These are phyloP conservation scores for Morinoia aosen DNA, from an alignment of 2,888 invertebrate genomes.

Conservation along the genomic window DNA sequence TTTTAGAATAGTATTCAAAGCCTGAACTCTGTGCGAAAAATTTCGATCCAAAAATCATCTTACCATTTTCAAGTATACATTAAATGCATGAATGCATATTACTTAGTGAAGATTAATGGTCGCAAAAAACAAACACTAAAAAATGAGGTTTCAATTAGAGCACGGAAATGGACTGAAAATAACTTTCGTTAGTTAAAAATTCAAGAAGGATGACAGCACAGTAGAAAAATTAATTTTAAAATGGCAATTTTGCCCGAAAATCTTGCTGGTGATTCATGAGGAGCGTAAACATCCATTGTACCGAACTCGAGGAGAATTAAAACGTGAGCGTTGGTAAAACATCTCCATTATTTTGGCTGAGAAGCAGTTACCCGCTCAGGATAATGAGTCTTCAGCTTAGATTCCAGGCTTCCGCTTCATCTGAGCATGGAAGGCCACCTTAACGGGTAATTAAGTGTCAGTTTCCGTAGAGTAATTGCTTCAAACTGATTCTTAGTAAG, in stretches of 20 bases:
- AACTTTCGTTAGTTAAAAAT: too few relatives aligned
- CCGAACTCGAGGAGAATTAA: background rate
- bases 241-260: background rate
- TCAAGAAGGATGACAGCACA: background rate
- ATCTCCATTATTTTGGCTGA: background rate
- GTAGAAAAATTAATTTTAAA: background rate
- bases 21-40: too few relatives aligned
- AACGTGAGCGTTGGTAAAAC: background rate
- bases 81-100: too few relatives aligned
- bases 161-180: too few relatives aligned
- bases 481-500: constrained; percentile 44
- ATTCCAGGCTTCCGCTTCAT: constrained; percentile 17
- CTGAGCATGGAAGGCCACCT: constrained; percentile 27
- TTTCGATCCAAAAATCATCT: too few relatives aligned
- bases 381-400: constrained; percentile 37
- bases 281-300: background rate
- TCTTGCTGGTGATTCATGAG: background rate
- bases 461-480: constrained; percentile 48
- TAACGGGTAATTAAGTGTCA: constrained; percentile 52
- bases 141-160: too few relatives aligned
- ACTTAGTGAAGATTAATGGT: too few relatives aligned
- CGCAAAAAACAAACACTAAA: too few relatives aligned
- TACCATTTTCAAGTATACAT: too few relatives aligned
- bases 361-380: background rate
- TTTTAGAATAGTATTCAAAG: too few relatives aligned